Conservation (phyloP, 2,888 invertebrate genomes). For the Drosophila mulleri region DNA sequence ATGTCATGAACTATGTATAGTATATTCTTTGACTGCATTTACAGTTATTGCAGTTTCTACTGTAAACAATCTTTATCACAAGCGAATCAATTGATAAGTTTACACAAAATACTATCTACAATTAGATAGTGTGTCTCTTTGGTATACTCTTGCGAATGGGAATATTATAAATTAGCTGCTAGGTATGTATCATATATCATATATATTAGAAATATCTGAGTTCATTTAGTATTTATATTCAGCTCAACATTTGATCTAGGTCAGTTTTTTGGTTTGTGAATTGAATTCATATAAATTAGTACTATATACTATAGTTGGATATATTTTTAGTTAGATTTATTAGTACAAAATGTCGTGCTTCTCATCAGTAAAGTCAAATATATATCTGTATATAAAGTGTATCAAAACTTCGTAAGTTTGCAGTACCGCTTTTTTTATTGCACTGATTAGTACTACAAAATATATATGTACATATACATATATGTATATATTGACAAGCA, state of each 20-base stretch:
- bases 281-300: no score
- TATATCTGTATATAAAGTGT: not conserved
- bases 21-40: slow-evolving; percentile 14
- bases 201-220: not conserved
- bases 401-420: not conserved
- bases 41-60: slow-evolving; percentile 16
- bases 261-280: not conserved
- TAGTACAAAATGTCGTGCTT: no score
- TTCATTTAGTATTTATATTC: not conserved
- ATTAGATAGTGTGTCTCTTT: slow-evolving; percentile 35
- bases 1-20: slow-evolving; percentile 21
- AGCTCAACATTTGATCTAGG: not conserved
- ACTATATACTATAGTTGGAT: no score
- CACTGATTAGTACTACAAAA: slow-evolving; percentile 31
- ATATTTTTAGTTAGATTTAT: no score
- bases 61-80: slow-evolving; percentile 15
- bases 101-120: slow-evolving; percentile 39
- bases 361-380: not conserved
- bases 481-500: slow-evolving; percentile 13
- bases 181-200: not conserved
- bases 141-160: not conserved
- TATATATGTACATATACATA: no score
- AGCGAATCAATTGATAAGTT: slow-evolving; percentile 37
- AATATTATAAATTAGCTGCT: not conserved
- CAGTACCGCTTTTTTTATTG: slow-evolving; percentile 16